Evolutionary conservation across 2,888 invertebrate species (phyloP).

Genomic region (Caenorhabditis sp.): DNA sequence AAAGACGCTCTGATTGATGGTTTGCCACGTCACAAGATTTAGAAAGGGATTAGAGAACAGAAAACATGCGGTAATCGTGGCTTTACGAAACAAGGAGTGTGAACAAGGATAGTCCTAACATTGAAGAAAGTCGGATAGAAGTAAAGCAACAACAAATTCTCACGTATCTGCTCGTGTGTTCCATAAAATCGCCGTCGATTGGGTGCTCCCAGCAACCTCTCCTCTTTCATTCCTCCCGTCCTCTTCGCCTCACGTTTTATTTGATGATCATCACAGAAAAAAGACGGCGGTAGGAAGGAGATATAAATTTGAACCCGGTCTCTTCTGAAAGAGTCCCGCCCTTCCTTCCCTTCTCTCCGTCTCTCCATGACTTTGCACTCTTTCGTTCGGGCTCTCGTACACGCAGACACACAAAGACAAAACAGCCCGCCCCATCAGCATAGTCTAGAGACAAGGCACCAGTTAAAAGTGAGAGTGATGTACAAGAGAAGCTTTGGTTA

Average conservation of each 20-base stretch:
- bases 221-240: conserved; percentile 17
- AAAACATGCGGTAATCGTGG: too few relatives aligned
- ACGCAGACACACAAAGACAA: conserved; percentile 20
- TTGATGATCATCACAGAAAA: conserved; percentile 33
- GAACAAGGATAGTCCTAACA: not conserved
- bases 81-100: not conserved
- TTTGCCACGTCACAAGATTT: conserved; percentile 25
- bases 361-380: conserved; percentile 23
- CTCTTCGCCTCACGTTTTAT: conserved; percentile 15
- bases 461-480: conserved; percentile 6
- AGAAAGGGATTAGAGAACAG: conserved; percentile 33
- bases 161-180: not conserved
- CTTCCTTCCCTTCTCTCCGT: conserved; percentile 29
- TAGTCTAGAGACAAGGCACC: conserved; percentile 18
- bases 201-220: conserved; percentile 24
- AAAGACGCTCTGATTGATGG: conserved; percentile 36
- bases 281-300: not conserved
- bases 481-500: not conserved
- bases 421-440: conserved; percentile 24
- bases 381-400: not conserved
- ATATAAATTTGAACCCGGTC: conserved; percentile 48
- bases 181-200: conserved; percentile 35
- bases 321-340: conserved; percentile 27
- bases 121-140: not conserved
- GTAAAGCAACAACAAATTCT: conserved; percentile 6